These are phyloP conservation scores for Henicopernis longicauda DNA, from an alignment of 2,113 vertebrate species.

Conservation along the genomic window DNA sequence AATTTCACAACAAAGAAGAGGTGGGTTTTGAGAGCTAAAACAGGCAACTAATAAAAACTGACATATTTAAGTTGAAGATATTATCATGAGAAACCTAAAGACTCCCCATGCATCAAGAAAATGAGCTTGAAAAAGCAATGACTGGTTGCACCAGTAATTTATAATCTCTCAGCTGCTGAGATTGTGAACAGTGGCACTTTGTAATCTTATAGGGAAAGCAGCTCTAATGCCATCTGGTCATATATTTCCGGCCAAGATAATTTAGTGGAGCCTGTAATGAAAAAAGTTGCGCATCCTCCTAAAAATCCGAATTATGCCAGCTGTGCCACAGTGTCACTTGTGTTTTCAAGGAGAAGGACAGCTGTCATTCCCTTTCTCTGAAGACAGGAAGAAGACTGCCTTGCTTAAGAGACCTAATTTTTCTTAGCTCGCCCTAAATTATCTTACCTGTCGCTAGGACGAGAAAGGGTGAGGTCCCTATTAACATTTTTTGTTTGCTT, in stretches of 20 bases:
- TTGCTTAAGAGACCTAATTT: background rate
- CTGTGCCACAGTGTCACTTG: constrained; percentile 18
- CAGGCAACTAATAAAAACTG: background rate
- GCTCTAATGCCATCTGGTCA: constrained; percentile 49
- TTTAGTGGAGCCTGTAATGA: constrained; percentile 45
- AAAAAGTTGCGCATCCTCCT: constrained; percentile 6
- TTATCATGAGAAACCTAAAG: background rate
- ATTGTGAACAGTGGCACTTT: constrained; percentile 47
- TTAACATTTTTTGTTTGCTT: background rate
- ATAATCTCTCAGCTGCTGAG: constrained; percentile 44
- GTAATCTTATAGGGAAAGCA: constrained; percentile 53
- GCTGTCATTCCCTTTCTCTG: background rate
- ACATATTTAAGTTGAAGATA: background rate
- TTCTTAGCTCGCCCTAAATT: background rate
- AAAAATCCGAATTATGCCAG: constrained; percentile 47
- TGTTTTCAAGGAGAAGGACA: constrained; percentile 31
- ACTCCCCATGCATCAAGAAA: background rate
- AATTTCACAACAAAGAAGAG: background rate
- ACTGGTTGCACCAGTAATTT: background rate
- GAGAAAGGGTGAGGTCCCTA: background rate
- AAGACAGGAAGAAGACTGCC: background rate
- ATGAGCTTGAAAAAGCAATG: background rate
- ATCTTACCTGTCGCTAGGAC: background rate
- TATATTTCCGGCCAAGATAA: constrained; percentile 41
- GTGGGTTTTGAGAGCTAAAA: background rate